These are phyloP conservation scores for Typhlichthys eigenmanni DNA, from an alignment of 2,797 vertebrate species.

Conservation along the genomic window DNA sequence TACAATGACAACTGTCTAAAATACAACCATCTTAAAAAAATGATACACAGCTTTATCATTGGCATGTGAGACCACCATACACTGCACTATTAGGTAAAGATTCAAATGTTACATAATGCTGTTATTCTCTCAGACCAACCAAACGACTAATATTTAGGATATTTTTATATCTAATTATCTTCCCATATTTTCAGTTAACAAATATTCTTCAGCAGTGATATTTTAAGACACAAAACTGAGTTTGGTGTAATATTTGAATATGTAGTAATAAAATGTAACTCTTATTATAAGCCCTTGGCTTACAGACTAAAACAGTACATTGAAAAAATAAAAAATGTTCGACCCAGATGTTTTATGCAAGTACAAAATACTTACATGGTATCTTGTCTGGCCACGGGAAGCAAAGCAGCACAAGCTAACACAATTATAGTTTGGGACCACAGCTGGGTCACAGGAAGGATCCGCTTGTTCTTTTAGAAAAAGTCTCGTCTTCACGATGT, in stretches of 20 bases:
- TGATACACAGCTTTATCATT: neutral
- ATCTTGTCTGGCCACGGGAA: conserved; percentile 18
- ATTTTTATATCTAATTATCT: too few relatives aligned
- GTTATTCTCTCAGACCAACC: too few relatives aligned
- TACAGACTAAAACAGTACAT: conserved; percentile 17
- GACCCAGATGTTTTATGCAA: conserved; percentile 14
- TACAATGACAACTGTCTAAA: neutral
- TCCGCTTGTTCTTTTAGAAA: conserved; percentile 23
- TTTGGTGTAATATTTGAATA: conserved; percentile 22
- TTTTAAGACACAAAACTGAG: neutral
- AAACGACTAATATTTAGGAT: too few relatives aligned
- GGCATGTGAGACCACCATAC: neutral
- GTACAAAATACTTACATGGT: conserved; percentile 19
- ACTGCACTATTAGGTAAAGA: neutral
- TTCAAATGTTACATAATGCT: too few relatives aligned
- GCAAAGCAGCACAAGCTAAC: conserved; percentile 23
- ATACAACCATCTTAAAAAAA: neutral
- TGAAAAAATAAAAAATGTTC: neutral
- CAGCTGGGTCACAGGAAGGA: conserved; percentile 21
- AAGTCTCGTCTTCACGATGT: conserved; percentile 13
- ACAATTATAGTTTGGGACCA: conserved; percentile 6
- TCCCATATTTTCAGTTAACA: too few relatives aligned
- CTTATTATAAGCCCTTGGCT: neutral
- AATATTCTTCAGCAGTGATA: too few relatives aligned
- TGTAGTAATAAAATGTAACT: neutral